These are phyloP conservation scores for Brienomyrus brachyistius DNA, from an alignment of 2,113 vertebrate genomes.

Conservation along the genomic window DNA sequence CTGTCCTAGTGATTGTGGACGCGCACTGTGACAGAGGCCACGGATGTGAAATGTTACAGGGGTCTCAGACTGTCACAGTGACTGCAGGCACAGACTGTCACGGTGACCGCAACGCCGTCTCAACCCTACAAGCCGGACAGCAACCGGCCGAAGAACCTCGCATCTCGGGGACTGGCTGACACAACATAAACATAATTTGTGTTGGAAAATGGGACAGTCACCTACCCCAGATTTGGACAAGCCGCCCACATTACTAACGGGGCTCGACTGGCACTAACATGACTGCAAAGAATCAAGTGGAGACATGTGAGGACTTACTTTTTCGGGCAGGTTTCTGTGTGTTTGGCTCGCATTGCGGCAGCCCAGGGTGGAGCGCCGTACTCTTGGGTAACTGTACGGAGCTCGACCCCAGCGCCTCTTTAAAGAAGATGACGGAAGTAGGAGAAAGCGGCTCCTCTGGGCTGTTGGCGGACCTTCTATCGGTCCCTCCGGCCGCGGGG, in stretches of 20 bases:
- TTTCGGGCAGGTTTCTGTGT: slow-evolving; percentile 54
- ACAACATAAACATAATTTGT: not conserved
- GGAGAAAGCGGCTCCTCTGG: slow-evolving; percentile 63
- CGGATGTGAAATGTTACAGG: not conserved
- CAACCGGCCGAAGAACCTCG: not conserved
- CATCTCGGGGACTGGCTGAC: not conserved
- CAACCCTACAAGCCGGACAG: not conserved
- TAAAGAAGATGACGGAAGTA: slow-evolving; percentile 68
- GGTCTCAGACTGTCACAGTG: not conserved
- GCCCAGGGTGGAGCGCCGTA: slow-evolving; percentile 30
- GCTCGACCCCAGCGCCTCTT: slow-evolving; percentile 58
- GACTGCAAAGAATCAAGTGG: not conserved
- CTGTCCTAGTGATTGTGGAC: not conserved
- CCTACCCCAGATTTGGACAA: not conserved
- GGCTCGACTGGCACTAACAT: not conserved
- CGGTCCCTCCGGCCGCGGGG: slow-evolving; percentile 33
- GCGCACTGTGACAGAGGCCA: not conserved
- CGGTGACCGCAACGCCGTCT: not conserved
- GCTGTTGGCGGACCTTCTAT: slow-evolving; percentile 48
- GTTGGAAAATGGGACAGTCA: not conserved
- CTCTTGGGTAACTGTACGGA: slow-evolving; percentile 43
- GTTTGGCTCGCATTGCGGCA: slow-evolving; percentile 54
- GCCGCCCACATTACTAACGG: not conserved
- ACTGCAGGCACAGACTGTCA: not conserved
- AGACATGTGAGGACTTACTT: slow-evolving; percentile 48